A percentile compares a stretch with the other conserved stretches of the same genome.
Conservation (phyloP, 30 jellyfish, hydroid and myxozoan genomes). For the Morbakka virulenta region DNA sequence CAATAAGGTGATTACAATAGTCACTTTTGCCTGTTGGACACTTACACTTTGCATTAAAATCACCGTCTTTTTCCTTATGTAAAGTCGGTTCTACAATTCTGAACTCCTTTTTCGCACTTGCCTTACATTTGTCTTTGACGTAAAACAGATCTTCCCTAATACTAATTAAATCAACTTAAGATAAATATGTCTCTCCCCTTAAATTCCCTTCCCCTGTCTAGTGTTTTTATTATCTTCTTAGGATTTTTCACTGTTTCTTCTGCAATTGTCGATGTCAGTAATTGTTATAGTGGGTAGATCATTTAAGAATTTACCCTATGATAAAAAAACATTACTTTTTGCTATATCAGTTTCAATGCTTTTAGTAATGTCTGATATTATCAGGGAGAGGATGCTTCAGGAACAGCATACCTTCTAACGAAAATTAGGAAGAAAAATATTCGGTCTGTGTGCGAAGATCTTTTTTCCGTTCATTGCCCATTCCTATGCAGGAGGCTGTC, state of each 20-base stretch:
- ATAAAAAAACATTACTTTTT: not conserved
- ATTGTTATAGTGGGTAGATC: constrained; percentile 29
- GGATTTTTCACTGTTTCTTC: constrained; percentile 37
- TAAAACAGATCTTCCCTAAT: not conserved
- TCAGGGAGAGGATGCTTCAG: no score
- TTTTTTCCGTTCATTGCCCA: no score
- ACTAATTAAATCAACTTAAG: constrained; percentile 9
- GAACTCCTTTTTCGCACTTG: constrained; percentile 23
- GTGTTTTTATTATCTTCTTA: constrained; percentile 21
- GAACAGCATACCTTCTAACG: no score
- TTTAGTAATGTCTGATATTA: no score
- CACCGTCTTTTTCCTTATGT: constrained; percentile 19
- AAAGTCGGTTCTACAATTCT: not conserved
- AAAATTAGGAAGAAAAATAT: no score
- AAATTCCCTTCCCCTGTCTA: constrained; percentile 33
- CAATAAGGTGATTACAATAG: constrained; percentile 74
- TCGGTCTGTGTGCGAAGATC: no score
- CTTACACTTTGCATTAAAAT: not conserved
- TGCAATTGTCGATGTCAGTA: constrained; percentile 19
- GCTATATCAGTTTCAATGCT: no score
- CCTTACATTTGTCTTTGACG: constrained; percentile 33
- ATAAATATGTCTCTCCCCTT: not conserved
- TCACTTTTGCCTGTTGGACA: constrained; percentile 60
- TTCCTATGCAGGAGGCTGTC: no score
- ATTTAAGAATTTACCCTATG: constrained; percentile 39